These are phyloP conservation scores for Tragelaphus buxtoni DNA, from an alignment of 2,113 vertebrate species.

Conservation along the genomic window DNA sequence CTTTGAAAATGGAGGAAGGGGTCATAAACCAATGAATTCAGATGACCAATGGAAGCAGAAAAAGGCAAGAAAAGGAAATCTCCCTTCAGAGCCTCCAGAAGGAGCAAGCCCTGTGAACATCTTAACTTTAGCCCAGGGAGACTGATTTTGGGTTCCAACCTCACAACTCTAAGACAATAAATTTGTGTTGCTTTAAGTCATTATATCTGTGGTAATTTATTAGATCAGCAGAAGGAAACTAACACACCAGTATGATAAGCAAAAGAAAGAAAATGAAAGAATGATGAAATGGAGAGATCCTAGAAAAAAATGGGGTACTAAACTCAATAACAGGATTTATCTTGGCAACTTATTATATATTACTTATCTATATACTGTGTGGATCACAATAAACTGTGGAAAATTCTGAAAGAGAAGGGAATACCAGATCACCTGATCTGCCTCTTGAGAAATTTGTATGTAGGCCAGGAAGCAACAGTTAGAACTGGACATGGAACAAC, in stretches of 20 bases:
- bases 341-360: neutral
- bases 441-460: too few species aligned
- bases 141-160: neutral
- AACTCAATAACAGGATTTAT: neutral
- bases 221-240: neutral
- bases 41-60: neutral
- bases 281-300: neutral
- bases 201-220: neutral
- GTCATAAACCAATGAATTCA: neutral
- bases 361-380: neutral
- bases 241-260: neutral
- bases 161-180: neutral
- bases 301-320: neutral
- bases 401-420: too few species aligned
- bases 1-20: neutral
- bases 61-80: neutral
- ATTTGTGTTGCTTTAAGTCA: neutral
- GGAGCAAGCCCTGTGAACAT: neutral
- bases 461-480: too few species aligned
- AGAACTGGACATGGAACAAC: too few species aligned
- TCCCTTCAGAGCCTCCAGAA: neutral
- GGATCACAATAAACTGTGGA: too few species aligned
- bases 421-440: too few species aligned
- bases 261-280: neutral
- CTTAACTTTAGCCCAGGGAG: neutral